These are phyloP conservation scores for Porites cylindrica DNA, from an alignment of 92 coral and sea anemone species.

Conservation along the genomic window DNA sequence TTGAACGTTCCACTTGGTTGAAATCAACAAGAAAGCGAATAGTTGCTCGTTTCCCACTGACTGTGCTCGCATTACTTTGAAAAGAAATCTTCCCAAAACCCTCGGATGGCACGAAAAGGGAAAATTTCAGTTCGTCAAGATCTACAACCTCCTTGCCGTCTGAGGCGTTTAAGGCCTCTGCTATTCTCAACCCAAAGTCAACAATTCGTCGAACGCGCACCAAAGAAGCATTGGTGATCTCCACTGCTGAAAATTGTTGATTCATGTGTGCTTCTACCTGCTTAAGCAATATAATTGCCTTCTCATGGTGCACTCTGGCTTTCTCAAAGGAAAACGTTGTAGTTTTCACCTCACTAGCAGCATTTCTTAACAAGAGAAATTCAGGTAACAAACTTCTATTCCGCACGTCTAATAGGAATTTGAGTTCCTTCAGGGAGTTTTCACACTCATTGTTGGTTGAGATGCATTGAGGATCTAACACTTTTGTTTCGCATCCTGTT, in stretches of 20 bases:
- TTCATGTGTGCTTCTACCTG: constrained; percentile 7
- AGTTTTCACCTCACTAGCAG: constrained; percentile 2
- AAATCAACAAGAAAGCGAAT: constrained; percentile 28
- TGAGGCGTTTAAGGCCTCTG: constrained; percentile 16
- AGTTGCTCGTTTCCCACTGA: neutral
- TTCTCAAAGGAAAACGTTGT: constrained; percentile 19
- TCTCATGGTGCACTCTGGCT: constrained; percentile 12
- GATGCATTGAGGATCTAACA: constrained; percentile 39
- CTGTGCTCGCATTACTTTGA: constrained; percentile 1
- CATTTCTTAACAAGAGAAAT: neutral
- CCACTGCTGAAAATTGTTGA: constrained; percentile 11
- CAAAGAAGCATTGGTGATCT: constrained; percentile 25
- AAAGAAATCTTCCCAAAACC: neutral
- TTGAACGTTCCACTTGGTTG: constrained; percentile 23
- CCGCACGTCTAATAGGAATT: neutral
- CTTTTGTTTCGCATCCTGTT: constrained; percentile 30
- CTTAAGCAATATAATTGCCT: neutral
- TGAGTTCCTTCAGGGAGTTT: constrained; percentile 5
- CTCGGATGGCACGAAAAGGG: neutral
- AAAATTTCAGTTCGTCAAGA: constrained; percentile 14
- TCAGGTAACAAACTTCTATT: constrained; percentile 17
- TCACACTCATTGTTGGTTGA: constrained; percentile 7
- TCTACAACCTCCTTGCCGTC: neutral
- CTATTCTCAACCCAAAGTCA: constrained; percentile 29
- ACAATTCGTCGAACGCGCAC: constrained; percentile 14